A percentile compares a stretch with the other conserved stretches of the same genome.
These are phyloP conservation scores for Diaphora mendica DNA, from an alignment of 2,888 invertebrate species.

Conservation along the genomic window DNA sequence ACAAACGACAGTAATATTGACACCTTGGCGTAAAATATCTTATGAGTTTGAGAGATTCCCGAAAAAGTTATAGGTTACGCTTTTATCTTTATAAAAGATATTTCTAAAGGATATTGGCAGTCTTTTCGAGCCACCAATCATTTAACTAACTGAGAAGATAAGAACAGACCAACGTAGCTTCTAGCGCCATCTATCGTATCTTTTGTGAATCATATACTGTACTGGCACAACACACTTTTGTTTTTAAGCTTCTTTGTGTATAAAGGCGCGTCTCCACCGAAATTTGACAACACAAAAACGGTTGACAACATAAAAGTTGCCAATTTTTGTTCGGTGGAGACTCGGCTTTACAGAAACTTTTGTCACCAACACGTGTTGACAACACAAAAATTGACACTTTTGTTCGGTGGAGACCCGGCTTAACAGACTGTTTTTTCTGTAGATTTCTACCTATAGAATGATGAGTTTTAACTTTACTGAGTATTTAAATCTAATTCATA, in stretches of 20 bases:
- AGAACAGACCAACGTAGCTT: not conserved
- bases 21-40: slow-evolving; percentile 10
- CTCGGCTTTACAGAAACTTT: no score
- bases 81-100: not conserved
- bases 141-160: not conserved
- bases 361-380: no score
- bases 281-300: no score
- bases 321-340: no score
- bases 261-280: no score
- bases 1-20: slow-evolving; percentile 25
- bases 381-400: no score
- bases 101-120: not conserved
- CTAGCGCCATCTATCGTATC: slow-evolving; percentile 17
- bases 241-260: not conserved
- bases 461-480: not conserved
- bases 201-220: not conserved
- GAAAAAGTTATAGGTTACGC: slow-evolving; percentile 30
- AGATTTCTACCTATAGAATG: not conserved
- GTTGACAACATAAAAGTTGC: no score
- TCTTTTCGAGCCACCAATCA: not conserved
- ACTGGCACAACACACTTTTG: not conserved
- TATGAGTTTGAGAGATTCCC: slow-evolving; percentile 25
- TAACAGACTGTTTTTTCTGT: not conserved
- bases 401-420: no score
- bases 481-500: not conserved